phyloP scores from a whole-genome alignment of 2,797 vertebrate genomes.

The Gephyroberyx darwinii region DNA sequence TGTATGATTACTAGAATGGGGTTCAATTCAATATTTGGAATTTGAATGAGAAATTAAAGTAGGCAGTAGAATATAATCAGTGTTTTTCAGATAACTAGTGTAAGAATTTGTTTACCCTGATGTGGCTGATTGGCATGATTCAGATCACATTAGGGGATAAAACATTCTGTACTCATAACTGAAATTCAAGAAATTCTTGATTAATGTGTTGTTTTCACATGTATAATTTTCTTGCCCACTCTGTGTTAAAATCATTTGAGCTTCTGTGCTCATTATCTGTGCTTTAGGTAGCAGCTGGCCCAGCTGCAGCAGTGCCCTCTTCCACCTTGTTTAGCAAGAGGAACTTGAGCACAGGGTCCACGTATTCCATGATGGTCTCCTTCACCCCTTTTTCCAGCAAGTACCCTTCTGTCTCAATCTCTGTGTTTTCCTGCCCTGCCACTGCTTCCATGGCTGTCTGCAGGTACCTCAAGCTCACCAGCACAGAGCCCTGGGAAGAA shows the following conservation, averaged over 20 bases:
- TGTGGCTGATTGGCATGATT: slow-evolving; percentile 11
- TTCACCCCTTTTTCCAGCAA: slow-evolving; percentile 85
- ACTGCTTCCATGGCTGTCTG: slow-evolving; percentile 89
- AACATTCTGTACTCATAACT: slow-evolving; percentile 43
- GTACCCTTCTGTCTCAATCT: slow-evolving; percentile 88
- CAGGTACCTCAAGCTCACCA: slow-evolving; percentile 86
- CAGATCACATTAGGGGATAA: slow-evolving; percentile 41
- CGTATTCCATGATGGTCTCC: slow-evolving; percentile 81
- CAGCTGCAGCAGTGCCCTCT: slow-evolving; percentile 53
- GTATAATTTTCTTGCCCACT: slow-evolving; percentile 30
- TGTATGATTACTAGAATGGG: slow-evolving; percentile 5
- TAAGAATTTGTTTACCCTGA: slow-evolving; percentile 4
- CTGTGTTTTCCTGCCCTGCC: slow-evolving; percentile 81
- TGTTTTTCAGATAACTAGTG: slow-evolving; percentile 1
- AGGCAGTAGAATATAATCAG: background rate
- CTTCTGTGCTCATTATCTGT: slow-evolving; percentile 39
- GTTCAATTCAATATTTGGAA: background rate
- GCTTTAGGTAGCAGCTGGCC: slow-evolving; percentile 59
- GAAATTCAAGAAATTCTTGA: slow-evolving; percentile 45
- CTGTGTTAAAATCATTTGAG: slow-evolving; percentile 57
- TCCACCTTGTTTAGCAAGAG: slow-evolving; percentile 78
- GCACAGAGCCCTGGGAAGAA: slow-evolving; percentile 75
- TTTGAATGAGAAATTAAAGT: slow-evolving; percentile 7
- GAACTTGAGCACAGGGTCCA: slow-evolving; percentile 74
- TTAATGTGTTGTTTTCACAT: slow-evolving; percentile 25